These are phyloP conservation scores for Balearica regulorum DNA, from an alignment of 2,797 vertebrate species.

Conservation along the genomic window DNA sequence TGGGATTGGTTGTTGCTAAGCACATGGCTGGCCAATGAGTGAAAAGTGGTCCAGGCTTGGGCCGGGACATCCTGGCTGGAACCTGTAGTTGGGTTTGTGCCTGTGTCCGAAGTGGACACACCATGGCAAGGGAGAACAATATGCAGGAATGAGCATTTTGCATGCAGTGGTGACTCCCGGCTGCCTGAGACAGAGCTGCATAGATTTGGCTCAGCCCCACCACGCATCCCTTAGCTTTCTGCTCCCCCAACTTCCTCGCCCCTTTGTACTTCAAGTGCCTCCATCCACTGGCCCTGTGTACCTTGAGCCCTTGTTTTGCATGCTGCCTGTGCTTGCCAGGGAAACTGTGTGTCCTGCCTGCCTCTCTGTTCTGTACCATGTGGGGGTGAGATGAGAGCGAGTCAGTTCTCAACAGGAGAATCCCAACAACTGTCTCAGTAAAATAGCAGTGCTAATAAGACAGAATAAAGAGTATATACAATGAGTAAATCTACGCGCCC, in stretches of 20 bases:
- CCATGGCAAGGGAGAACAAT: fast-evolving
- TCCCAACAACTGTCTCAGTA: background rate
- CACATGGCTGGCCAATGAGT: background rate
- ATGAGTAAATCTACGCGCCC: background rate
- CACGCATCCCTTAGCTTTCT: background rate
- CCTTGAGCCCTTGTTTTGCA: background rate
- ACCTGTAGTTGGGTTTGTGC: background rate
- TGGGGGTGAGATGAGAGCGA: fast-evolving
- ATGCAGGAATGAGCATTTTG: background rate
- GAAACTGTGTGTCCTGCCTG: background rate
- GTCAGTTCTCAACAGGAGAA: background rate
- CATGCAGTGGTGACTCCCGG: fast-evolving
- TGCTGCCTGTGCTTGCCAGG: background rate
- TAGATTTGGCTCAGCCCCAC: background rate
- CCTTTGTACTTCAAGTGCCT: background rate
- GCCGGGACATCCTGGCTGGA: background rate
- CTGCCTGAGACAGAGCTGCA: background rate
- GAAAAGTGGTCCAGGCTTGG: background rate
- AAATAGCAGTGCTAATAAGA: background rate
- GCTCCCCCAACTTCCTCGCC: too few species aligned
- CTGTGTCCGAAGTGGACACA: background rate
- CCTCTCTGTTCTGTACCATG: background rate
- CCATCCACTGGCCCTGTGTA: fast-evolving
- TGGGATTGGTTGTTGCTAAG: constrained; percentile 44
- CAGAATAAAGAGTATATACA: background rate